Base-by-base conservation (phyloP, 2,113 vertebrate genomes). In the Strigops habroptila region DNA sequence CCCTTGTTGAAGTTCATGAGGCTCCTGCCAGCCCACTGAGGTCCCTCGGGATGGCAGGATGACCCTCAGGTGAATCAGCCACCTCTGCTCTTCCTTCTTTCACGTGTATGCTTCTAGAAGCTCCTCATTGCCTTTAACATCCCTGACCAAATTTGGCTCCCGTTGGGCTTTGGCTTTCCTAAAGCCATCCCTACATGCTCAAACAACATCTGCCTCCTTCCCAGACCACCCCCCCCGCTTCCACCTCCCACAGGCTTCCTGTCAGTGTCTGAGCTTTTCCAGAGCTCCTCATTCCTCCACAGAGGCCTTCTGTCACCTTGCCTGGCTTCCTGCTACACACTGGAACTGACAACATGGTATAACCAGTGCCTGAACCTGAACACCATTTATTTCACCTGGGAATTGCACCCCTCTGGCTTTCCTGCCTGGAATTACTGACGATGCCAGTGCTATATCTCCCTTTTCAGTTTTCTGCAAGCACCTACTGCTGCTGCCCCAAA, bases 401-500 rank as follows among this genome's bases (percentile, higher is more conserved):
- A 33, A 22, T 12, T 18, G 16, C 69, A 60, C 28, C 39, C 30
- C 33, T 57, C 25, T 1, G 44, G 41, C 62, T 59, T 9, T n/a
- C 57, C 52, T 37, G 8, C 2, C 14, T 37, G n/a, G 3, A 62
- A 65, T 4, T 25, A 79, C 33, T 44, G 27, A 63, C 59, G 51
- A 25, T 65, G 3, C 23, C 35, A 74, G 65, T 0, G 0, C 15
- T 59, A 16, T 3, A 5, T 14, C 67, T 43, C 14, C 14, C 22
- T 55, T 18, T 19, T 23, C n/a, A 37, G 17, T 30, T 51, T 39
- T 53, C 37, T 33, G 3, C 19, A 65, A 71, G 27, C 19, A 57
- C 9, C 33, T 80, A 8, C 6, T 28, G 14, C 11, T 39, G 14
- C 31, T 78, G 46, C n/a, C 59, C 31, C 46, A 46, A 52, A 55